phyloP scores from a whole-genome alignment of 1,140 invertebrate species.

The Drosophila watanabei region DNA sequence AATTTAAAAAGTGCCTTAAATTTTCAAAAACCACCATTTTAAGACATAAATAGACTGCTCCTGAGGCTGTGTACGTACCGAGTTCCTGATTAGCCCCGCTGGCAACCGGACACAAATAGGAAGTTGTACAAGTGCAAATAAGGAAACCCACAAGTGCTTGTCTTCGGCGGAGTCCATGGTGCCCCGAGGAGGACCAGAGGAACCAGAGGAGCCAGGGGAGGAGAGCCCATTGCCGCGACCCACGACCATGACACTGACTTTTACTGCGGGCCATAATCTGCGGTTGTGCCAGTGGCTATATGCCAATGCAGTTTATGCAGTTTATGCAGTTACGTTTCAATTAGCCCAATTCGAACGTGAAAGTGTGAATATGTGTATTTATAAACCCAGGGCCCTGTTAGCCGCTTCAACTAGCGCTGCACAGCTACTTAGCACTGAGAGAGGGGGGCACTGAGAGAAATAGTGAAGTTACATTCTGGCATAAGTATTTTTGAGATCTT shows the following conservation, averaged over 20 bases:
- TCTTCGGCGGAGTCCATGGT: slow-evolving; percentile 6
- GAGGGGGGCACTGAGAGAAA: slow-evolving; percentile 3
- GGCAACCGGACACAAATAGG: slow-evolving; percentile 12
- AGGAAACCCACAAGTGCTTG: slow-evolving; percentile 33
- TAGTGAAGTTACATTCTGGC: background rate
- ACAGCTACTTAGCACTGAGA: slow-evolving; percentile 17
- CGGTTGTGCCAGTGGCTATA: slow-evolving; percentile 44
- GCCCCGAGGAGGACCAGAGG: background rate
- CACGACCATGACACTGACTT: slow-evolving; percentile 76
- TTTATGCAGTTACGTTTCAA: slow-evolving; percentile 81
- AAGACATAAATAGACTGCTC: background rate
- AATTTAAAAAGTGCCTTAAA: too few relatives aligned
- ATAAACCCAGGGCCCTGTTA: slow-evolving; percentile 23
- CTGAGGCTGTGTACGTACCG: background rate
- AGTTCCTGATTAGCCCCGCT: background rate
- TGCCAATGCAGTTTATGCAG: slow-evolving; percentile 69
- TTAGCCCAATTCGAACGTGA: slow-evolving; percentile 80
- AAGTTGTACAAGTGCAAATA: slow-evolving; percentile 22
- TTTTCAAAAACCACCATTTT: too few relatives aligned
- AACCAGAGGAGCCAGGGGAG: background rate
- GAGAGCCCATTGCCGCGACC: slow-evolving; percentile 51
- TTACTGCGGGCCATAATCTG: slow-evolving; percentile 52
- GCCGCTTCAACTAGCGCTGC: slow-evolving; percentile 42
- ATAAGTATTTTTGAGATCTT: background rate
- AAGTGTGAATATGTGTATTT: slow-evolving; percentile 62